These are phyloP conservation scores for Catotricha subobsoleta DNA, from an alignment of 2,888 invertebrate genomes.

Conservation along the genomic window DNA sequence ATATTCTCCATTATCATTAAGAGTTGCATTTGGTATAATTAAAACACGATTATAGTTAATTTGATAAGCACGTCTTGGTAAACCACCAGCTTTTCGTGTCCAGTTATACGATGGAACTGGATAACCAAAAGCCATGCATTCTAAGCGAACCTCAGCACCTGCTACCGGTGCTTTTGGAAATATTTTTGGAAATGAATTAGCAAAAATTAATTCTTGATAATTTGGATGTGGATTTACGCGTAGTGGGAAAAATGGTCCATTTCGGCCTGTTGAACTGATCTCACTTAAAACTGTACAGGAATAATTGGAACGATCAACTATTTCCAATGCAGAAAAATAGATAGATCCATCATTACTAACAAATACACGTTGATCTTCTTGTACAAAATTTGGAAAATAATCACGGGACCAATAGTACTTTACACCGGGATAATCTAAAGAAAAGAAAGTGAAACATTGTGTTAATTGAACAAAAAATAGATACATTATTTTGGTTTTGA, in stretches of 20 bases:
- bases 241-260: slow-evolving; percentile 74
- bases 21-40: slow-evolving; percentile 66
- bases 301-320: slow-evolving; percentile 76
- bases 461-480: background rate
- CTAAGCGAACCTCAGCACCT: slow-evolving; percentile 75
- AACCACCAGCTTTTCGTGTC: slow-evolving; percentile 57
- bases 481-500: background rate
- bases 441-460: background rate
- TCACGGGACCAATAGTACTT: slow-evolving; percentile 85
- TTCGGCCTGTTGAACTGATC: slow-evolving; percentile 72
- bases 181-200: slow-evolving; percentile 87
- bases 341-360: slow-evolving; percentile 86
- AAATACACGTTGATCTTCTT: slow-evolving; percentile 82
- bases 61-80: slow-evolving; percentile 56
- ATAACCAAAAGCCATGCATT: slow-evolving; percentile 93
- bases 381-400: slow-evolving; percentile 79
- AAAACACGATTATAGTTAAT: slow-evolving; percentile 72
- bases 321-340: slow-evolving; percentile 85
- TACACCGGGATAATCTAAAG: slow-evolving; percentile 55
- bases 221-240: slow-evolving; percentile 71
- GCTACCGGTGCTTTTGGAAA: slow-evolving; percentile 86
- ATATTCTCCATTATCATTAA: slow-evolving; percentile 90
- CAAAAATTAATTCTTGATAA: slow-evolving; percentile 79
- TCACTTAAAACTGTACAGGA: slow-evolving; percentile 81
- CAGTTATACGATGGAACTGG: slow-evolving; percentile 88